phyloP scores from a whole-genome alignment of 1,140 invertebrate genomes.

The Laupala kohalensis region DNA sequence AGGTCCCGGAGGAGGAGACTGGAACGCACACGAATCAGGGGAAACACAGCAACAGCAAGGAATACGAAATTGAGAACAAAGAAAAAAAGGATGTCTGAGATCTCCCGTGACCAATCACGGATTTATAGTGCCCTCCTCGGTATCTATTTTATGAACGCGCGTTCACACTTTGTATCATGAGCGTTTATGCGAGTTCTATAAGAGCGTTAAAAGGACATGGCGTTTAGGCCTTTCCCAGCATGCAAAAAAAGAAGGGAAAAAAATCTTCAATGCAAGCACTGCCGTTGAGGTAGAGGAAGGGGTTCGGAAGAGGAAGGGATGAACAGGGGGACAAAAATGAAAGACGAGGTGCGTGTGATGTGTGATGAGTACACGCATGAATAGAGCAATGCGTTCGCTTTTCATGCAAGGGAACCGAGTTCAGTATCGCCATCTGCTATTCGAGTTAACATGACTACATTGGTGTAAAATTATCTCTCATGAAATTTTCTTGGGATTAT shows the following conservation, averaged over 20 bases:
- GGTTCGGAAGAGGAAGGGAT: no score
- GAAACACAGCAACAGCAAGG: background rate
- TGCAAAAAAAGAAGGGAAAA: no score
- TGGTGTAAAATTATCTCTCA: no score
- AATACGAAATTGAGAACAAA: background rate
- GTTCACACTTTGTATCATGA: background rate
- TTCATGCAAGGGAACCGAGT: no score
- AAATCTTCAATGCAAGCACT: no score
- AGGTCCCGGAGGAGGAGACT: background rate
- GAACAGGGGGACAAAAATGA: background rate
- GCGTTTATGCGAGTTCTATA: background rate
- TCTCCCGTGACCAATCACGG: background rate
- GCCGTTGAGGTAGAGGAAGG: background rate
- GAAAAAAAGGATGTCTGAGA: background rate
- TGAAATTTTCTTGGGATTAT: no score
- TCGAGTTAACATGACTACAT: no score
- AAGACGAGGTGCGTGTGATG: background rate
- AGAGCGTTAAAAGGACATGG: background rate
- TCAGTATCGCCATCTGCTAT: no score
- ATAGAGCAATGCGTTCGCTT: no score
- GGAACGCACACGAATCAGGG: background rate
- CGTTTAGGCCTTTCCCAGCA: no score
- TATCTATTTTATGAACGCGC: background rate
- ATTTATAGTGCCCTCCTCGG: background rate
- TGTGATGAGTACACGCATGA: no score